A percentile compares a stretch with the other conserved stretches of the same genome.
Conservation (phyloP, 2,888 invertebrate species). For the Papilio elwesi region DNA sequence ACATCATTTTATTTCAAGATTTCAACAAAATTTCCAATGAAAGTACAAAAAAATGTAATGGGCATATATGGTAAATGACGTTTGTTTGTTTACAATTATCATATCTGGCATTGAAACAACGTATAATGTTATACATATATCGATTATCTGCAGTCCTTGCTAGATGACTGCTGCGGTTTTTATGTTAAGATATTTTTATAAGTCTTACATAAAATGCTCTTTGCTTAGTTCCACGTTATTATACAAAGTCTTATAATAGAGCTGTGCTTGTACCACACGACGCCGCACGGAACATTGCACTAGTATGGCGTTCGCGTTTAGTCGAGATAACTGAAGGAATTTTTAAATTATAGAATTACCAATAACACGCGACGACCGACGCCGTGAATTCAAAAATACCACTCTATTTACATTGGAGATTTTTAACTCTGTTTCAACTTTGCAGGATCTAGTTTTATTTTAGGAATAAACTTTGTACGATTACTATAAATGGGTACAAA, state of each 20-base stretch:
- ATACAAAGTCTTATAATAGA: not conserved
- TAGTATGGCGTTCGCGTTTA: conserved; percentile 44
- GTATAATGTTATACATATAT: too few relatives aligned
- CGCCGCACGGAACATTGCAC: conserved; percentile 38
- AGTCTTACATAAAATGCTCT: too few relatives aligned
- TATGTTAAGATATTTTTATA: too few relatives aligned
- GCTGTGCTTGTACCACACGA: conserved; percentile 29
- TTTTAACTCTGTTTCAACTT: conserved; percentile 27
- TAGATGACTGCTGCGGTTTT: too few relatives aligned
- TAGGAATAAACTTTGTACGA: not conserved
- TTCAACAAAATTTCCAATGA: too few relatives aligned
- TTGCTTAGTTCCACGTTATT: not conserved
- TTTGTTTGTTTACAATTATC: too few relatives aligned
- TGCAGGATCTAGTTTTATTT: not conserved
- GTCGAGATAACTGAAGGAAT: conserved; percentile 45
- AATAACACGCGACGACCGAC: conserved; percentile 41
- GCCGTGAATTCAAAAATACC: conserved; percentile 33
- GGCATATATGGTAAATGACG: too few relatives aligned
- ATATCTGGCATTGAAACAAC: too few relatives aligned
- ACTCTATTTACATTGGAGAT: conserved; percentile 35
- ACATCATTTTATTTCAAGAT: too few relatives aligned
- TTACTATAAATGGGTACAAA: not conserved
- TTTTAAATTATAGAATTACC: conserved; percentile 45
- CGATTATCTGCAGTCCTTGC: too few relatives aligned
- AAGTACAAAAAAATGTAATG: too few relatives aligned